phyloP scores from a whole-genome alignment of 1,140 invertebrate species.

The Schlechtendalia chinensis region DNA sequence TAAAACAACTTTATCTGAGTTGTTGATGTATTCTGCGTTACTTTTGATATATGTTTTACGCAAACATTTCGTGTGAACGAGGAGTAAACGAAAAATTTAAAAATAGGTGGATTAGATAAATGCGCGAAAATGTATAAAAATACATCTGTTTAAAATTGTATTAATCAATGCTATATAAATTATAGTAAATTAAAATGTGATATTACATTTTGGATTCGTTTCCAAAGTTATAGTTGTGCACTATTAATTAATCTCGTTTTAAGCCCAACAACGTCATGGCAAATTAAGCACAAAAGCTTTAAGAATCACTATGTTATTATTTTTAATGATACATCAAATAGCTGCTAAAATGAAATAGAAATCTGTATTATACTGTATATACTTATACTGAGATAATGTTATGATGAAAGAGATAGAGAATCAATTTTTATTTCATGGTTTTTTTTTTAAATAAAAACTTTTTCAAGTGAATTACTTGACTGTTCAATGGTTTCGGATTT shows the following conservation, averaged over 20 bases:
- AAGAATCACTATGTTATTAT: background rate
- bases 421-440: background rate
- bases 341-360: background rate
- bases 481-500: background rate
- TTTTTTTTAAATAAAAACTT: background rate
- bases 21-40: slow-evolving; percentile 3
- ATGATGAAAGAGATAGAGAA: no score
- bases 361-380: background rate
- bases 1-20: background rate
- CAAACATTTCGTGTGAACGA: slow-evolving; percentile 12
- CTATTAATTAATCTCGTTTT: slow-evolving; percentile 19
- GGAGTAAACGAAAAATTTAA: slow-evolving; percentile 13
- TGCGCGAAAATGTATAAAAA: slow-evolving; percentile 21
- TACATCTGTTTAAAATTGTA: slow-evolving; percentile 24
- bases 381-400: no score
- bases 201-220: slow-evolving; percentile 9
- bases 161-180: slow-evolving; percentile 26
- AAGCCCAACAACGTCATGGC: background rate
- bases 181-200: slow-evolving; percentile 1
- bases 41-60: background rate
- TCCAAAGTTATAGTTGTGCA: slow-evolving; percentile 5
- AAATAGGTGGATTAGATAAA: slow-evolving; percentile 27
- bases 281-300: background rate
- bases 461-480: background rate
- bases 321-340: slow-evolving; percentile 20